Evolutionary conservation across 92 coral and sea anemone genomes (phyloP), one percentile per base, ranked within the genome.

Genomic region (Blastomussa wellsi): DNA sequence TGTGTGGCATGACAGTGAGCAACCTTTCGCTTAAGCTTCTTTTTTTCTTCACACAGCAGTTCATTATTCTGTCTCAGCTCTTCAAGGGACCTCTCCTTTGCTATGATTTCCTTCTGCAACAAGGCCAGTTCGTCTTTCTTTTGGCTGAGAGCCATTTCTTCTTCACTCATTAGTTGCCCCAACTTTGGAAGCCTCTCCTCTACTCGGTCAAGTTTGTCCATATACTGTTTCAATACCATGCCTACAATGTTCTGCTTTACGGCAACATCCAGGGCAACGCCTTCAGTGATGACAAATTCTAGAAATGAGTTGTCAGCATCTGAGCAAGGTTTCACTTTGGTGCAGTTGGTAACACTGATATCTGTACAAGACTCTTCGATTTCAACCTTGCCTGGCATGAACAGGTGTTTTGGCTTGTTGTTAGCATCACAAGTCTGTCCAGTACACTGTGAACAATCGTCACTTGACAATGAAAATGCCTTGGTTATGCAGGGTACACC

Each of bases 281-380:
- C 83, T 41, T 79, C 83, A 2, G 73, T 62, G 7, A 41, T 38
- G 29, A 79, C 83, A 64, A 79, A 79, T 22, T 79, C 41, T 7
- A 79, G 28, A 31, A 79, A 79, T n/a, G 74, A 79, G 66, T 33
- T 79, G 74, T 79, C 55, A 16, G 83, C 83, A 79, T 62, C 83
- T 24, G 68, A 26, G 12, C 53, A 60, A 41, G 64, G 19, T 36
- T 78, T 78, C 0, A 22, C 70, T 5, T 33, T 55, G 65, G 33
- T 26, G 39, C 31, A 37, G 38, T 47, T 37, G 26, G 55, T 3
- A 17, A 39, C 5, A 11, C 0, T 28, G 8, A 36, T 57, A 12
- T 64, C 55, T 24, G 19, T 15, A 3, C 57, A 38, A 17, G 74
- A 41, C 31, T 64, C 59, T 26, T 79, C 20, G n/a, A 22, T 0